Conservation (phyloP, 2,113 vertebrate genomes). For the Oriolus oriolus region DNA sequence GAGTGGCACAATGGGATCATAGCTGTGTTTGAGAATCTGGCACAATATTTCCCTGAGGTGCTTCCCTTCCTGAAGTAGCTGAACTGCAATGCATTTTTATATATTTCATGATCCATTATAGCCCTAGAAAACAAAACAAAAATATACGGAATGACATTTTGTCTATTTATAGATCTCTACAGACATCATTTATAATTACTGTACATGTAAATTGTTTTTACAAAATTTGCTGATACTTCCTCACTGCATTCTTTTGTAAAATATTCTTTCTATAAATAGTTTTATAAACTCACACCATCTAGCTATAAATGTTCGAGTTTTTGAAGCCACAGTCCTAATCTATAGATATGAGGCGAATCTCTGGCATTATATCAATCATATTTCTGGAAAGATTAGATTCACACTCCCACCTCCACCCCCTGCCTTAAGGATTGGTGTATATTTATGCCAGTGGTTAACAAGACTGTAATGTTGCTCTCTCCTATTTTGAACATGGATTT, state of each 20-base stretch:
- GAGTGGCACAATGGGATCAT: conserved; percentile 15
- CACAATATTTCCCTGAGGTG: background rate
- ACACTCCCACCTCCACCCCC: background rate
- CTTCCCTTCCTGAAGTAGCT: background rate
- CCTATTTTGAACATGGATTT: background rate
- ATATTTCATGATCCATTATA: background rate
- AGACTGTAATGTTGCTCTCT: background rate
- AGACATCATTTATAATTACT: background rate
- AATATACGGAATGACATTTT: background rate
- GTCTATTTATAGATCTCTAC: background rate
- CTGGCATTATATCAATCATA: background rate
- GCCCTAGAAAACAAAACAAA: background rate
- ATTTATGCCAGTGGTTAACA: background rate
- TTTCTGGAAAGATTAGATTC: background rate
- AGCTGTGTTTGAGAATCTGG: background rate
- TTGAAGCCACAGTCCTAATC: background rate
- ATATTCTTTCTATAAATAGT: background rate
- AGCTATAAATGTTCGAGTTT: background rate
- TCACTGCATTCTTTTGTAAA: background rate
- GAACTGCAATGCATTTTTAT: background rate
- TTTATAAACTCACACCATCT: background rate
- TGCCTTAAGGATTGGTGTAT: background rate
- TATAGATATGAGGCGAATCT: background rate
- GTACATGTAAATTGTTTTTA: background rate
- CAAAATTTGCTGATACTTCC: background rate